A percentile compares a stretch with the other conserved stretches of the same genome.
phyloP scores from a whole-genome alignment of 1,140 invertebrate species.

The Ditylenchus dipsaci region DNA sequence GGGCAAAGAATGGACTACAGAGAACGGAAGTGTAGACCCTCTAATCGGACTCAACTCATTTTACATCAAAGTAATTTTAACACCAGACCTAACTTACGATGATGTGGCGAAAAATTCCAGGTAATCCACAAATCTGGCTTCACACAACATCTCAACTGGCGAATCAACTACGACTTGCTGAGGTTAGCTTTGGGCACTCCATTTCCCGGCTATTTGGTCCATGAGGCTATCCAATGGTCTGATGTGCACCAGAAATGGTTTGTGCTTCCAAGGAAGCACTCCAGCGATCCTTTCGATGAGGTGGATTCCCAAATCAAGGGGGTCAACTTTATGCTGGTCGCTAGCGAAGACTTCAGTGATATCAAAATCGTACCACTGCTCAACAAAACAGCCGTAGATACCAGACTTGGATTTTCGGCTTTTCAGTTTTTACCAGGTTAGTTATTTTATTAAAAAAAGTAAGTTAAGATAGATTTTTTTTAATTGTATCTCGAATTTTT shows the following conservation, averaged over 20 bases:
- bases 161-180: not conserved
- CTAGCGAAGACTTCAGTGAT: not conserved
- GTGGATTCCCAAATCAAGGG: not conserved
- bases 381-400: constrained; percentile 76
- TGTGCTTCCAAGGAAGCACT: constrained; percentile 80
- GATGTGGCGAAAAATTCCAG: not conserved
- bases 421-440: not conserved
- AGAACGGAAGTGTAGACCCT: not conserved
- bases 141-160: not conserved
- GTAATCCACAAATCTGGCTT: not conserved
- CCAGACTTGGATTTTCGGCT: not conserved
- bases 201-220: constrained; percentile 80
- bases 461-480: too few species aligned
- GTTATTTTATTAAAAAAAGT: too few species aligned
- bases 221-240: constrained; percentile 86
- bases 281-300: constrained; percentile 72
- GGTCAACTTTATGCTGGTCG: not conserved
- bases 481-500: too few species aligned
- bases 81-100: not conserved
- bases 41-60: not conserved
- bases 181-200: not conserved
- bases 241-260: constrained; percentile 76
- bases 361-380: constrained; percentile 62
- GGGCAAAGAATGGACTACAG: not conserved
- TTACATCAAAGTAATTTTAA: not conserved